These are phyloP conservation scores for Hydrophis major DNA, from an alignment of 2,797 vertebrate species.

Conservation along the genomic window DNA sequence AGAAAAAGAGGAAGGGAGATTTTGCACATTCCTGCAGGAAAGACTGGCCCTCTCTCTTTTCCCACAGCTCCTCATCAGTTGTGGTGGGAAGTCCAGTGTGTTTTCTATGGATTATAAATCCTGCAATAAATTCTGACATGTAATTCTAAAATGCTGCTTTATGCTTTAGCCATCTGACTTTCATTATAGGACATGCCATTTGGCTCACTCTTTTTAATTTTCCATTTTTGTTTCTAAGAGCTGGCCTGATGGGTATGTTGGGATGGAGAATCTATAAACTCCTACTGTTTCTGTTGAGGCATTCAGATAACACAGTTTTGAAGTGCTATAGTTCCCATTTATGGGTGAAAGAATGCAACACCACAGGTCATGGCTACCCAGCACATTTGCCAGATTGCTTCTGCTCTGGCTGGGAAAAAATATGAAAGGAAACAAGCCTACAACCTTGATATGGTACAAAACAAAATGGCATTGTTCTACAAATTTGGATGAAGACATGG, in stretches of 20 bases:
- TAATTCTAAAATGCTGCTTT: not conserved
- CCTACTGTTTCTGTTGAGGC: conserved; percentile 15
- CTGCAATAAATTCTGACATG: not conserved
- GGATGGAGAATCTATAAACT: not conserved
- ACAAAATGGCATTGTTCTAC: not conserved
- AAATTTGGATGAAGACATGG: not conserved
- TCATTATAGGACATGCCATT: conserved; percentile 29
- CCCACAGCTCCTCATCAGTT: rapidly evolving
- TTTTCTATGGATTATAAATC: not conserved
- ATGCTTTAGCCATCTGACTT: not conserved
- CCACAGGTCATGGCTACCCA: not conserved
- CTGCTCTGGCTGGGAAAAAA: conserved; percentile 10
- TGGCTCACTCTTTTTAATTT: conserved; percentile 30
- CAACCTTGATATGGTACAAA: not conserved
- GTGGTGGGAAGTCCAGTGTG: not conserved
- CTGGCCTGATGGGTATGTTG: conserved; percentile 10
- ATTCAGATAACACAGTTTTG: not conserved
- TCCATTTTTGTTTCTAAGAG: conserved; percentile 8
- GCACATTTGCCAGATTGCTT: not conserved
- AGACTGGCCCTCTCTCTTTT: rapidly evolving
- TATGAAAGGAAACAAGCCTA: not conserved
- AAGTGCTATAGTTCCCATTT: not conserved
- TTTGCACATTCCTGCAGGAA: not conserved
- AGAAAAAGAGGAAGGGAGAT: not conserved
- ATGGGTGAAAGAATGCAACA: not conserved